Base-by-base conservation (phyloP, 2,888 invertebrate genomes). In the Limenitis camilla region DNA sequence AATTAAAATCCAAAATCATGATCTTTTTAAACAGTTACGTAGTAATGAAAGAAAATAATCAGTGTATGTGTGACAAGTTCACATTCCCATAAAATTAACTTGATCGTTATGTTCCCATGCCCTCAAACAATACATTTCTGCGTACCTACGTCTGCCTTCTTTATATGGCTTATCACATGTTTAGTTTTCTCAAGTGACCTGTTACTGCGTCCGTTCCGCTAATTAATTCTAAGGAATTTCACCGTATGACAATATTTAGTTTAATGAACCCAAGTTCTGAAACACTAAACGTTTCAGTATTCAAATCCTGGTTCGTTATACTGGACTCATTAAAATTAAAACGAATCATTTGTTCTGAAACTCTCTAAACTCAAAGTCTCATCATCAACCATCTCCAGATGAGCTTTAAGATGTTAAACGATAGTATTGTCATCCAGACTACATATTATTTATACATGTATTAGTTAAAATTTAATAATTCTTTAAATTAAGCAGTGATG, bases 91-190 rank as follows among this genome's bases (percentile, higher is more conserved):
- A 63, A 43, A 55, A 53, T 50, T 39, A 40, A 47, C 55, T 49
- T 45, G 48, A 62, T 61, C 61, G 59, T 53, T 55, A 46, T 54
- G 51, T 69, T 71, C 69, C 62, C 69, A 71, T 68, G 64, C 53
- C 55, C 58, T 55, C 55, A 61, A 48, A 67, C 67, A 67, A 67
- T 67, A 61, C 50, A 59, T 53, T 63, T 46, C 51, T 53, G 55
- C 39, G 40, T 41, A 47, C 30, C 31, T 19, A 19, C 19, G 19
- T 19, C 19, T 19, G 19, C 19, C 19, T 19, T 52, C 58, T 60
- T 53, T 58, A 53, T 58, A 30, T 2, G 19, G 10, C 35, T 47
- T 51, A 55, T 53, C 53, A 45, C 38, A 33, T 54, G 52, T 53
- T 54, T 31, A 36, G 40, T 50, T 49, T 45, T 49, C 44, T 53